A percentile compares a stretch with the other conserved stretches of the same genome.
phyloP scores from a whole-genome alignment of 2,888 invertebrate species.

The Syrphus vitripennis region DNA sequence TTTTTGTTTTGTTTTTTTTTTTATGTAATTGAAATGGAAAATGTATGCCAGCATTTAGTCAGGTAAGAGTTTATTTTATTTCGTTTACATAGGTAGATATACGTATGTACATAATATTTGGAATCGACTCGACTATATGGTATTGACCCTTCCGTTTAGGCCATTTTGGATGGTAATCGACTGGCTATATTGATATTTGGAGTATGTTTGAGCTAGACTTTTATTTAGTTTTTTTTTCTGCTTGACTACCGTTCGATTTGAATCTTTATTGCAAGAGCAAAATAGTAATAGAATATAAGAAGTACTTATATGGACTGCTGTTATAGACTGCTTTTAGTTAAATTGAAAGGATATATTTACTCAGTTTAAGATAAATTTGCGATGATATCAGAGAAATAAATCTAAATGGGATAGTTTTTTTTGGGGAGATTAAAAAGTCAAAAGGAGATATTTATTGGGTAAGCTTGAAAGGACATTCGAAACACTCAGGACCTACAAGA shows the following conservation, averaged over 20 bases:
- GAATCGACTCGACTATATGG: not conserved
- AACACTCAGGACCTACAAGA: no score
- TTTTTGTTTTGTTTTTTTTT: not conserved
- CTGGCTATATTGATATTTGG: constrained; percentile 10
- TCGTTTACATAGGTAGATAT: not conserved
- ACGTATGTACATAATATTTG: not conserved
- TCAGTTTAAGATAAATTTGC: not conserved
- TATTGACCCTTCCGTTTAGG: constrained; percentile 48
- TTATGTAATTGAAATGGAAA: constrained; percentile 66
- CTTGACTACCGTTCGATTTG: constrained; percentile 37
- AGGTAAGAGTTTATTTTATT: constrained; percentile 56
- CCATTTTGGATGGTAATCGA: constrained; percentile 53
- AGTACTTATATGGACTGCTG: not conserved
- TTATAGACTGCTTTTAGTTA: constrained; percentile 42
- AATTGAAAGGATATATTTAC: constrained; percentile 34
- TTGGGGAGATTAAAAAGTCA: not conserved
- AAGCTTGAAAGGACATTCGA: not conserved
- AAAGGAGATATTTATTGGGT: not conserved
- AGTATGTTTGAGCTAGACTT: not conserved
- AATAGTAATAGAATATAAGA: not conserved
- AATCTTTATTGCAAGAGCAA: constrained; percentile 39
- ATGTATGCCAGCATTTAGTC: constrained; percentile 50
- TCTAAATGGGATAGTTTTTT: not conserved
- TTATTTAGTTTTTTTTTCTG: constrained; percentile 2
- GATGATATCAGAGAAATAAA: not conserved